phyloP scores from a whole-genome alignment of 2,888 invertebrate genomes.

The Polyommatus icarus region DNA sequence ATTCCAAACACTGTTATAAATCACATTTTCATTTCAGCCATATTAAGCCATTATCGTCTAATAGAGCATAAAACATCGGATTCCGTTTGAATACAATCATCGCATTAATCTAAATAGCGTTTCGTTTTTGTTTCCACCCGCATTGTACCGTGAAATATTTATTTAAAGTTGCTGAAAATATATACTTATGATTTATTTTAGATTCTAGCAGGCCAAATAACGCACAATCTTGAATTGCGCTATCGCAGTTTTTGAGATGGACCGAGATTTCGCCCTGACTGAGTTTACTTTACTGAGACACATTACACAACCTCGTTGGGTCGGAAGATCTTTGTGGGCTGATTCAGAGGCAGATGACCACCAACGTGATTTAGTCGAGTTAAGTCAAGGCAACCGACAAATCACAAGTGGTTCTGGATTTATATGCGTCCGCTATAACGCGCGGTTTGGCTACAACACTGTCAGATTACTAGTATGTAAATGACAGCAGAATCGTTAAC shows the following conservation, averaged over 20 bases:
- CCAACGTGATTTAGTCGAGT: too few species aligned
- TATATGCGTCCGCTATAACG: too few species aligned
- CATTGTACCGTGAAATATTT: background rate
- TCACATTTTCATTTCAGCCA: conserved; percentile 29
- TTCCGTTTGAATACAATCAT: conserved; percentile 24
- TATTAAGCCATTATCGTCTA: conserved; percentile 20
- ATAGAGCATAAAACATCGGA: conserved; percentile 28
- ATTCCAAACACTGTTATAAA: conserved; percentile 23
- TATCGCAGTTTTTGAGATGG: too few species aligned
- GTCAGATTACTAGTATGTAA: too few species aligned
- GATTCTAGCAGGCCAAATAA: background rate
- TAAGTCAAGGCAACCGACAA: too few species aligned
- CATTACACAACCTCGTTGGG: too few species aligned
- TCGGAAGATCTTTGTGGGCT: background rate
- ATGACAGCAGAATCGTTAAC: too few species aligned
- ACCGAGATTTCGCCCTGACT: too few species aligned
- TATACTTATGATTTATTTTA: background rate
- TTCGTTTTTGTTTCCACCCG: background rate
- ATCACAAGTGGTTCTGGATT: too few species aligned
- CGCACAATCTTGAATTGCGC: background rate
- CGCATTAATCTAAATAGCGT: conserved; percentile 1
- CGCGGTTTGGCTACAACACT: too few species aligned
- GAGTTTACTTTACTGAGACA: too few species aligned
- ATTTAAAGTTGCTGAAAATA: background rate
- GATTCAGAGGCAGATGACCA: background rate